Evolutionary conservation across 2,797 vertebrate genomes (phyloP).

Genomic region (Danio tinwini): DNA sequence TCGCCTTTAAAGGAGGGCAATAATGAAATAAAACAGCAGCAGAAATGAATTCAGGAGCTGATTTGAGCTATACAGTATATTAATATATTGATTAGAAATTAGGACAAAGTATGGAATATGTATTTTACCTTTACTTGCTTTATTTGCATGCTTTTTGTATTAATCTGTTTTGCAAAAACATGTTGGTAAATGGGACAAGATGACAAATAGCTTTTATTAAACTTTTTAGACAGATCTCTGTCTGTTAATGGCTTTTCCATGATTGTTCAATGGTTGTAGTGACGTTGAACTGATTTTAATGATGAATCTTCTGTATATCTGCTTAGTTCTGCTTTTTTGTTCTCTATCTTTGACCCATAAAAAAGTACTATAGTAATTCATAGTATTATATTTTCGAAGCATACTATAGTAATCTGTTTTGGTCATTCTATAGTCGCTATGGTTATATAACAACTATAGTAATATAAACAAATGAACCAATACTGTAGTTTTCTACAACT

Average conservation of each 20-base stretch:
- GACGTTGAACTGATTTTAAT: constrained; percentile 50
- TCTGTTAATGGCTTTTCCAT: constrained; percentile 55
- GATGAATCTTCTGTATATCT: constrained; percentile 43
- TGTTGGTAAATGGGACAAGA: no score
- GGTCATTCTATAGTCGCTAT: no score
- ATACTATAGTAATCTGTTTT: no score
- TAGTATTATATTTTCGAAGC: no score
- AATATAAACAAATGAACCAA: no score
- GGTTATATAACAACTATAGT: no score
- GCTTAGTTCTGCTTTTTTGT: constrained; percentile 59
- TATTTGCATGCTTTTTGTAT: no score
- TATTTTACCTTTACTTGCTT: not conserved
- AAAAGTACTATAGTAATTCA: no score
- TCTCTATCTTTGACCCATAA: no score
- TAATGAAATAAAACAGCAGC: not conserved
- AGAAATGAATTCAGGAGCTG: not conserved
- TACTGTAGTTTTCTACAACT: no score
- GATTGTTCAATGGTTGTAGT: constrained; percentile 52
- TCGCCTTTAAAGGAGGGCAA: not conserved
- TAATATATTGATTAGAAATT: constrained; percentile 2
- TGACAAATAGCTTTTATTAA: constrained; percentile 1
- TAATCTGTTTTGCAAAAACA: no score
- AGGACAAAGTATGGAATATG: not conserved
- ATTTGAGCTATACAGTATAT: not conserved
- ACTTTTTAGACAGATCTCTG: constrained; percentile 54